Evolutionary conservation across 2,888 invertebrate genomes (phyloP).

Genomic region (Ephialtes manifestator): DNA sequence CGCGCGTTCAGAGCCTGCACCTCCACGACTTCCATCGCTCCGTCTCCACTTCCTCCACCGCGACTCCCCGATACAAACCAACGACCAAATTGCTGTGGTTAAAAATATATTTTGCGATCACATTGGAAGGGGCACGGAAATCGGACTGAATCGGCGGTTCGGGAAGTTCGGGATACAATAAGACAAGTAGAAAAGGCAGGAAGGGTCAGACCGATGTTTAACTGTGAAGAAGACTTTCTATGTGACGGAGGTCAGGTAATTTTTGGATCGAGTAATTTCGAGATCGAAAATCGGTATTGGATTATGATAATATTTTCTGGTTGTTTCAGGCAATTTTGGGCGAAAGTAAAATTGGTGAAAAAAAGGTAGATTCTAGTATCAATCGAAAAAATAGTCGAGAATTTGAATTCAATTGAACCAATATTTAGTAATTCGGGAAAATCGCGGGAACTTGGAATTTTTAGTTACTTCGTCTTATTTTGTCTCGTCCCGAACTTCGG

Average conservation of each 20-base stretch:
- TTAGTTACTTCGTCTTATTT: too few species aligned
- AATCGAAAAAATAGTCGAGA: too few species aligned
- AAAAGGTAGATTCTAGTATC: too few species aligned
- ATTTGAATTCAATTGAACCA: too few species aligned
- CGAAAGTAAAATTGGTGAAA: too few species aligned
- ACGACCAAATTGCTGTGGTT: slow-evolving; percentile 81
- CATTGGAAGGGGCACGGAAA: slow-evolving; percentile 4
- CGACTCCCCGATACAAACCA: slow-evolving; percentile 71
- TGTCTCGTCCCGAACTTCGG: too few species aligned
- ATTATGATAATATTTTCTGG: neutral
- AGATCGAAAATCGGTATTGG: neutral
- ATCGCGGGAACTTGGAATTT: too few species aligned
- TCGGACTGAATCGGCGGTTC: slow-evolving; percentile 8
- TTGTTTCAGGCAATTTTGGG: neutral
- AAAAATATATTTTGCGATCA: slow-evolving; percentile 79
- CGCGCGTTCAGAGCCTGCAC: slow-evolving; percentile 70
- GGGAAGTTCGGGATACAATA: slow-evolving; percentile 50
- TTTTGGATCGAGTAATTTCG: slow-evolving; percentile 21
- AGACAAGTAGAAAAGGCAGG: slow-evolving; percentile 40
- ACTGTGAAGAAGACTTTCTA: slow-evolving; percentile 31
- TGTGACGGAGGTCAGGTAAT: neutral
- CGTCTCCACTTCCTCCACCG: slow-evolving; percentile 74
- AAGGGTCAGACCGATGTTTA: slow-evolving; percentile 8
- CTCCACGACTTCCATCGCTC: slow-evolving; percentile 47
- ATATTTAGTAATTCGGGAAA: too few species aligned